Percentiles rank a stretch among this genome's conserved stretches.
Evolutionary conservation across 1,140 invertebrate species (phyloP).

Genomic region (Ooceraea biroi): DNA sequence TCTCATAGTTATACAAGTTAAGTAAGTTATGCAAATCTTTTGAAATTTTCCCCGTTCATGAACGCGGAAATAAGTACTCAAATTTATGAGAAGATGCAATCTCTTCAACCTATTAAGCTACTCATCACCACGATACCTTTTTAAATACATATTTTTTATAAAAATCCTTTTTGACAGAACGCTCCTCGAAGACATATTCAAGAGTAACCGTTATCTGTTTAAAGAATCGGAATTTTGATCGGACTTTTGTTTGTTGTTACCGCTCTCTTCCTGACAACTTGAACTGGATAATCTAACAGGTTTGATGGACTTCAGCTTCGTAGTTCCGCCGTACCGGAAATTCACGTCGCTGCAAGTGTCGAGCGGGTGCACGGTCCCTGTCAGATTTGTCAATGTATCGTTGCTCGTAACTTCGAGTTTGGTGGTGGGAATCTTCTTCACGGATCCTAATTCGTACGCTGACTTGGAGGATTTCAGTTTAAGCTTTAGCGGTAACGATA

Average conservation of each 20-base stretch:
- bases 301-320: slow-evolving; percentile 89
- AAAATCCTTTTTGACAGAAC: slow-evolving; percentile 66
- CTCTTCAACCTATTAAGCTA: not conserved
- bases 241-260: slow-evolving; percentile 76
- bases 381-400: slow-evolving; percentile 79
- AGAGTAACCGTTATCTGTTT: slow-evolving; percentile 82
- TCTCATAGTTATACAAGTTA: slow-evolving; percentile 12
- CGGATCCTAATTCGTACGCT: slow-evolving; percentile 86
- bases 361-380: slow-evolving; percentile 86
- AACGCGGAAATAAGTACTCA: not conserved
- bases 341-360: slow-evolving; percentile 88
- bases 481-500: slow-evolving; percentile 81
- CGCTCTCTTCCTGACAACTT: slow-evolving; percentile 69
- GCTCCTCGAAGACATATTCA: slow-evolving; percentile 75
- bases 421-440: slow-evolving; percentile 86
- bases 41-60: not conserved
- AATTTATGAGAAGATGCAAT: slow-evolving; percentile 1
- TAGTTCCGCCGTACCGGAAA: slow-evolving; percentile 89
- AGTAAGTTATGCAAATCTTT: not conserved
- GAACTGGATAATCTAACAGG: slow-evolving; percentile 73
- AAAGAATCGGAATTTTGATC: slow-evolving; percentile 78
- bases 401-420: slow-evolving; percentile 81
- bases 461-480: slow-evolving; percentile 86
- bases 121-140: slow-evolving; percentile 46
- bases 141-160: slow-evolving; percentile 49